Evolutionary conservation across 2,888 invertebrate genomes (phyloP), one percentile per base, ranked within the genome.

Genomic region (Agrilus biguttatus): DNA sequence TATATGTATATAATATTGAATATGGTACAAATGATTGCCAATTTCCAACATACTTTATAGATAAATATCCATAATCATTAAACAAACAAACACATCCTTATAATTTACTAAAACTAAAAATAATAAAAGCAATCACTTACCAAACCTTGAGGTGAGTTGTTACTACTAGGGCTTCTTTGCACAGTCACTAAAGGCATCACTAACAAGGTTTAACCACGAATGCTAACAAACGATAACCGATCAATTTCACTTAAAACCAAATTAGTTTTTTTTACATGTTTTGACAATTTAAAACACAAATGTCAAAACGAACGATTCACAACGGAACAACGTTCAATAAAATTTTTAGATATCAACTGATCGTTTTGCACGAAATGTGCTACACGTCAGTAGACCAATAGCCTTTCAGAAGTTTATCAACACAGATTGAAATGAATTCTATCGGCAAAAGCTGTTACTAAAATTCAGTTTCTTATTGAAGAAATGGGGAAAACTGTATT

Each of bases 161-260:
- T 74, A 57, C 75, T 74, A 69, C 79, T 80, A 55, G 80, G 80
- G 55, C 80, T 80, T 61, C 80, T 73, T 63, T 80, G 79, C 61
- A 81, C 77, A 57, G 80, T 80, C 65, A 81, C 80, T 65, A 80
- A 70, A 63, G 80, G 79, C 80, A 81, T 80, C 55, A 51, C 49
- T 54, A 47, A 43, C 37, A 37, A 17, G 33, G 38, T 19, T 41
- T 10, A 41, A 46, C 39, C 40, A 43, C 44, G 36, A 42, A 47
- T 44, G 40, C 33, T 44, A 40, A 42, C 40, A 46, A 46, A 48
- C 51, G 40, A 39, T 43, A 51, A 10, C 28, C 28, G 28, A 28
- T 28, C 54, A 47, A 53, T 51, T 53, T 52, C 51, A 50, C 54
- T 51, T 48, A 50, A 45, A 36, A 39, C 23, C 28, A 8, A 41